Evolutionary conservation across 2,888 invertebrate genomes (phyloP).

Genomic region (Petrolisthes cinctipes): DNA sequence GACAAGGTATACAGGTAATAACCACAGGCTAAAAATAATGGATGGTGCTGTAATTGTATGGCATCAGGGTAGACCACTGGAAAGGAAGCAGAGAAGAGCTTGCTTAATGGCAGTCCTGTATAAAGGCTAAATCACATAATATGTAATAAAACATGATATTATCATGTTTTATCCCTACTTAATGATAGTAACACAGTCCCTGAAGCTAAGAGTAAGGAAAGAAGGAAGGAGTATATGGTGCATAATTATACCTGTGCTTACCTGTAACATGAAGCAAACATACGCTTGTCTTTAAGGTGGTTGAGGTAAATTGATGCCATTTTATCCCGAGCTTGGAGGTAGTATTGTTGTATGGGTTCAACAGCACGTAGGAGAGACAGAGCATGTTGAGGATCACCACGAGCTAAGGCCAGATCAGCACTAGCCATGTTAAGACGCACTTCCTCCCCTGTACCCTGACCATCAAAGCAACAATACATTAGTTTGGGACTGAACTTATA

Average conservation of each 20-base stretch:
- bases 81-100: too few species aligned
- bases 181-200: too few species aligned
- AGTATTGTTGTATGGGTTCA: constrained; percentile 85
- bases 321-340: constrained; percentile 77
- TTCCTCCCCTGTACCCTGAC: constrained; percentile 84
- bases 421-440: constrained; percentile 85
- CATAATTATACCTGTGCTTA: constrained; percentile 66
- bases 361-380: constrained; percentile 84
- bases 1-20: constrained; percentile 17
- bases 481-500: too few species aligned
- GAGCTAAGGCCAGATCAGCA: constrained; percentile 84
- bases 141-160: too few species aligned
- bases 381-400: constrained; percentile 85
- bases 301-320: constrained; percentile 92
- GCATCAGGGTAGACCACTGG: too few species aligned
- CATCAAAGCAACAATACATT: too few species aligned
- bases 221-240: background rate
- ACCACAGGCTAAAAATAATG: background rate
- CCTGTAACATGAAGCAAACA: constrained; percentile 87
- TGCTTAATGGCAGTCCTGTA: background rate
- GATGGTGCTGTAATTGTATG: too few species aligned
- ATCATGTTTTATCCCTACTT: background rate
- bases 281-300: constrained; percentile 85
- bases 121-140: background rate
- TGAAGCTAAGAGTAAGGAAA: too few species aligned